phyloP scores from a whole-genome alignment of 2,113 vertebrate genomes.

The Amphiprion ocellaris region DNA sequence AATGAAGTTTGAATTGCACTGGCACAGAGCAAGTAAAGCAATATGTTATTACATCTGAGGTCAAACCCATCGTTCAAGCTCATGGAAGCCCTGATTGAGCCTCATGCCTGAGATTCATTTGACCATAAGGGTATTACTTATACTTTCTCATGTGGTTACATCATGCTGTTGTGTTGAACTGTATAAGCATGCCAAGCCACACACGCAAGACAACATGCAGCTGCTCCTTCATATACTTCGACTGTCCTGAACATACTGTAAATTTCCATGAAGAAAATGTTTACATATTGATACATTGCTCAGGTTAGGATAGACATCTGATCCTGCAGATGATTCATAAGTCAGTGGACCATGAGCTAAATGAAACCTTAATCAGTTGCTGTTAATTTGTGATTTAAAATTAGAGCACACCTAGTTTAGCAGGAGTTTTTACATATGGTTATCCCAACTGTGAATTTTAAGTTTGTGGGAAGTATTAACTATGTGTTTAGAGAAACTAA shows the following conservation, averaged over 20 bases:
- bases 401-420: conserved; percentile 66
- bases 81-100: conserved; percentile 11
- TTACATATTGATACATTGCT: conserved; percentile 81
- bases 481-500: conserved; percentile 43
- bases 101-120: conserved; percentile 24
- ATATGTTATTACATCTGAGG: conserved; percentile 60
- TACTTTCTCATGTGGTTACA: conserved; percentile 29
- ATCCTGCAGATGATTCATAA: conserved; percentile 60
- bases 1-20: conserved; percentile 54
- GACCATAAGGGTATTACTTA: conserved; percentile 35
- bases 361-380: conserved; percentile 55
- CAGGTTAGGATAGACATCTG: conserved; percentile 78
- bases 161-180: conserved; percentile 52
- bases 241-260: conserved; percentile 65
- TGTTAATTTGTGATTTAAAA: conserved; percentile 73
- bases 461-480: conserved; percentile 51
- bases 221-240: conserved; percentile 57
- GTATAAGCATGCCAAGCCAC: conserved; percentile 69
- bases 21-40: conserved; percentile 68
- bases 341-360: conserved; percentile 65
- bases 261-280: conserved; percentile 78
- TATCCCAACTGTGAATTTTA: conserved; percentile 54
- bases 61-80: conserved; percentile 27
- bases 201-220: conserved; percentile 47
- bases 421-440: conserved; percentile 44